These are phyloP conservation scores for Glossosoma conforme DNA, from an alignment of 1,140 invertebrate genomes.

Conservation along the genomic window DNA sequence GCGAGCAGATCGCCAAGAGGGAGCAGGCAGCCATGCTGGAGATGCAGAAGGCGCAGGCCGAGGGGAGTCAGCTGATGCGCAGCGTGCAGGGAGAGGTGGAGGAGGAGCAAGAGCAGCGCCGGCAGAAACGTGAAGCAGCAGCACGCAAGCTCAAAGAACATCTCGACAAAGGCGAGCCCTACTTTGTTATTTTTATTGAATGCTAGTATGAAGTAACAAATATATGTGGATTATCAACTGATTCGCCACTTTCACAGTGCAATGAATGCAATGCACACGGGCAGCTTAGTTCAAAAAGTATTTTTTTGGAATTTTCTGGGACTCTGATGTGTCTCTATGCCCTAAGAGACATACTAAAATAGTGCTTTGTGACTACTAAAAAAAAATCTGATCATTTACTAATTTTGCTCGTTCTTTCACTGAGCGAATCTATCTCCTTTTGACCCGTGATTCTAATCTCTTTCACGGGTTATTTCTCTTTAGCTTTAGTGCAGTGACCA, in stretches of 20 bases:
- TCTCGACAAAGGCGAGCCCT: slow-evolving; percentile 39
- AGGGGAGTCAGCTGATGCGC: slow-evolving; percentile 56
- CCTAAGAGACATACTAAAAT: too few relatives aligned
- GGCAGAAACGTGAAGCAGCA: slow-evolving; percentile 39
- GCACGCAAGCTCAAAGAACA: slow-evolving; percentile 42
- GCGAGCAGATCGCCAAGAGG: slow-evolving; percentile 45
- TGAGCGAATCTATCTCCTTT: too few relatives aligned
- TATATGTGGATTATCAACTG: not conserved
- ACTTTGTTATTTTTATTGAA: not conserved
- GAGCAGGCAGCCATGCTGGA: slow-evolving; percentile 51
- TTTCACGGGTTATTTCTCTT: too few relatives aligned
- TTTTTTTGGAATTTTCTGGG: too few relatives aligned
- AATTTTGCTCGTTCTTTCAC: too few relatives aligned
- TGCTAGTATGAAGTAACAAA: not conserved
- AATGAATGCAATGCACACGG: not conserved
- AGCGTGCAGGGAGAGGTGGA: slow-evolving; percentile 45
- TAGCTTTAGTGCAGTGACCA: too few relatives aligned
- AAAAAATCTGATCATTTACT: too few relatives aligned
- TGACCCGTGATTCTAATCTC: too few relatives aligned
- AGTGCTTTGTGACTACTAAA: too few relatives aligned
- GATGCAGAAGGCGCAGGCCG: slow-evolving; percentile 58
- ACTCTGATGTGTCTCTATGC: too few relatives aligned
- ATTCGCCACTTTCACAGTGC: not conserved
- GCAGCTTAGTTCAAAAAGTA: too few relatives aligned
- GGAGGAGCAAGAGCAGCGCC: slow-evolving; percentile 44